Conservation (phyloP, 2,113 vertebrate species). For the Ciconia boyciana region DNA sequence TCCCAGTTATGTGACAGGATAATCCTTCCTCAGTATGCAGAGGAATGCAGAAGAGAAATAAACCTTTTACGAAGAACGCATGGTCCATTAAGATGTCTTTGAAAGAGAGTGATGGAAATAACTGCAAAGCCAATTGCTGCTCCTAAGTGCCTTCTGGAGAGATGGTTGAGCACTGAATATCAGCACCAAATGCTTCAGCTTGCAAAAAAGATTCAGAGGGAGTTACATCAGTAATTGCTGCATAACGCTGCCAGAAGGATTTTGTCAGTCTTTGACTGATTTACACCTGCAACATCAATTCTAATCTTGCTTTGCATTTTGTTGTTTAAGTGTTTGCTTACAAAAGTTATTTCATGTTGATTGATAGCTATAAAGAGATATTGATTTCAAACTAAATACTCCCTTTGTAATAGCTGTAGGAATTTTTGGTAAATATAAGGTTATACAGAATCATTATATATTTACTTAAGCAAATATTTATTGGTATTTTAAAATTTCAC, state of each 20-base stretch:
- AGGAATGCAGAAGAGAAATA: neutral
- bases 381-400: neutral
- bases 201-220: neutral
- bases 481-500: neutral
- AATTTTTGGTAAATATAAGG: neutral
- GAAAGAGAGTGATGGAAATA: constrained; percentile 11
- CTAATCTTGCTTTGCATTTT: neutral
- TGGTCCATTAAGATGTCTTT: neutral
- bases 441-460: neutral
- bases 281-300: neutral
- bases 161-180: neutral
- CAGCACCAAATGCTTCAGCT: neutral
- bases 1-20: neutral
- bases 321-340: neutral
- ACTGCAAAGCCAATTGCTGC: constrained; percentile 1
- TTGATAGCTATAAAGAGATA: neutral
- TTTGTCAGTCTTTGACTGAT: neutral
- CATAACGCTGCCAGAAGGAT: neutral
- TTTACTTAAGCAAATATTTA: neutral
- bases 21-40: neutral
- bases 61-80: neutral
- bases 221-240: neutral
- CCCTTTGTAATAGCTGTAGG: neutral
- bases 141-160: constrained; percentile 15
- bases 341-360: neutral